Percentiles rank a stretch among this genome's conserved stretches.
Evolutionary conservation across 2,113 vertebrate species (phyloP).

Genomic region (Myxocyprinus asiaticus): DNA sequence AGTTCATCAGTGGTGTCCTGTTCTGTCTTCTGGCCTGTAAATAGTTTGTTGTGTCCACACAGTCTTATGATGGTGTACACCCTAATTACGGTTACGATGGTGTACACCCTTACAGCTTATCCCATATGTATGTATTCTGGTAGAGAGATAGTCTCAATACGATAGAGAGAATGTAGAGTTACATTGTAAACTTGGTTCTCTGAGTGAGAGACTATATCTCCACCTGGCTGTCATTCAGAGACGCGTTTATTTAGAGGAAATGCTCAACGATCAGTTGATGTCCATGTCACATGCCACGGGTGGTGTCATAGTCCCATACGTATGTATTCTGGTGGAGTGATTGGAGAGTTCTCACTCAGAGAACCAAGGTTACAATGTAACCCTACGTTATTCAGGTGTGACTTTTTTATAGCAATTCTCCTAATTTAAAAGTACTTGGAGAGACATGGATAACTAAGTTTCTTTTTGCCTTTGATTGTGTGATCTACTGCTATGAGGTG

Average conservation of each 20-base stretch:
- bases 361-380: too few species aligned
- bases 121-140: background rate
- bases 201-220: background rate
- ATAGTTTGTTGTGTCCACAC: too few species aligned
- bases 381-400: too few species aligned
- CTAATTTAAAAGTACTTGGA: background rate
- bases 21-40: background rate
- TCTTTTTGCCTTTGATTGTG: background rate
- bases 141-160: background rate
- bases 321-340: background rate
- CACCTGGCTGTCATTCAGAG: background rate
- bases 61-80: background rate
- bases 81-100: background rate
- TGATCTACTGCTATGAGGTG: slow-evolving; percentile 9
- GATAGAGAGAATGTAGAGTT: background rate
- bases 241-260: background rate
- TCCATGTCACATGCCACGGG: background rate
- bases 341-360: background rate
- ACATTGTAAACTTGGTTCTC: background rate
- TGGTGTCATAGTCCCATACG: background rate
- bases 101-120: background rate
- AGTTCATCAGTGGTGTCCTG: background rate
- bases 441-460: background rate
- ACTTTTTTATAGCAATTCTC: background rate
- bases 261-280: background rate